Conservation (phyloP, 2,888 invertebrate genomes). For the Drosophila anomelani region DNA sequence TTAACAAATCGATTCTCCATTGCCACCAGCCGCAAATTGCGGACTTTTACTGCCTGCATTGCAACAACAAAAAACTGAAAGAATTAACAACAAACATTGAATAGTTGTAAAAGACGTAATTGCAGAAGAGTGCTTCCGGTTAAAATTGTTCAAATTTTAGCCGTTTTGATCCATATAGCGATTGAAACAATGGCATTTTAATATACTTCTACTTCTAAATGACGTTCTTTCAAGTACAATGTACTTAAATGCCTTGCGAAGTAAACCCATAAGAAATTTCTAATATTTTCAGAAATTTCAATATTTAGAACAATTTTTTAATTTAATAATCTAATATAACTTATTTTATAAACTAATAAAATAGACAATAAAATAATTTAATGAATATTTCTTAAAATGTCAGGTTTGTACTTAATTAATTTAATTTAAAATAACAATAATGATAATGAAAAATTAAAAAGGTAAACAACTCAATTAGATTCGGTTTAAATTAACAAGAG, state of each 20-base stretch:
- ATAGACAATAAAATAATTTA: no score
- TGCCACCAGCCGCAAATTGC: slow-evolving; percentile 8
- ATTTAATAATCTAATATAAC: not conserved
- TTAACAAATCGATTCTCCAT: slow-evolving; percentile 12
- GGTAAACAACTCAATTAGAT: not conserved
- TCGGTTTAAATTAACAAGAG: not conserved
- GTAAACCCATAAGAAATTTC: not conserved
- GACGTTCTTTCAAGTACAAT: no score
- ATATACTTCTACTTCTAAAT: no score
- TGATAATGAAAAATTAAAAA: no score
- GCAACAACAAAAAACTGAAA: not conserved
- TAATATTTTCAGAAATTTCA: not conserved
- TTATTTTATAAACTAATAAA: not conserved
- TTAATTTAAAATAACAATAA: no score
- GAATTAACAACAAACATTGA: not conserved
- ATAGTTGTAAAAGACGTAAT: not conserved
- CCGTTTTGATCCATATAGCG: not conserved
- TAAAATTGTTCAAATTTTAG: not conserved
- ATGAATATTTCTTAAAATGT: not conserved
- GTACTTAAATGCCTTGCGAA: no score
- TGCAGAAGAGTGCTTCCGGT: not conserved
- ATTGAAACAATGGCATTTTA: not conserved
- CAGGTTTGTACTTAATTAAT: not conserved
- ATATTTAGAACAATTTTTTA: not conserved
- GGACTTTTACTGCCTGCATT: not conserved